Evolutionary conservation across 2,888 invertebrate genomes (phyloP), one percentile per base, ranked within the genome.

Genomic region (Tryphoninae sp.): DNA sequence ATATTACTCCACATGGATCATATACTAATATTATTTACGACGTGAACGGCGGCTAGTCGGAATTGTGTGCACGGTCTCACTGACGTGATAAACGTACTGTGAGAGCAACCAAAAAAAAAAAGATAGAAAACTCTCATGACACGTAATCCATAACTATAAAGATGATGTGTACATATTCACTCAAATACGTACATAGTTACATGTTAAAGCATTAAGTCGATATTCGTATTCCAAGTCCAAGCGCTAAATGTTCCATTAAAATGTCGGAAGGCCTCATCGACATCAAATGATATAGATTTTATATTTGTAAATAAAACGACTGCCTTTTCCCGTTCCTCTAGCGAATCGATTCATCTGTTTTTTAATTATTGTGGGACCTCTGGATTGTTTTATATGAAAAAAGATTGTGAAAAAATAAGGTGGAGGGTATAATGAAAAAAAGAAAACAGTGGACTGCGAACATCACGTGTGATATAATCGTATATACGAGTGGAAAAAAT

Each of bases 261-360:
- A 9, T n/a, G 45, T 61, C 67, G 40, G 19, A 64, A 51, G 45
- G 65, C 67, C 73, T 73, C 65, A 19, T 58, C 68, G 61, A 58
- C 58, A 13, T 45, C 16, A 19, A n/a, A 42, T 59, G 64, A 59
- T 33, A 81, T 73, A 87, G 84, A 85, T 88, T 89, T 88, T 88
- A 88, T 88, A 89, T 89, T 87, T 90, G 89, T 90, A 89, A 80
- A 89, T 90, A 89, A 87, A 84, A 82, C 64, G 64, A 74, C 58
- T 42, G 73, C 68, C 51, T 61, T 74, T 61, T 49, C 73, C 61
- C 19, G 33, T 23, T 16, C 13, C 19, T 42, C 8, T n/a, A 9
- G 59, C 13, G 61, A 69, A 69, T 68, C 62, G 53, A 61, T 22
- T 26, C 13, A 71, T 74, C 40, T 23, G 61, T 78, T 78, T 71